Evolutionary conservation across 2,797 vertebrate genomes (phyloP), one percentile per base, ranked within the genome.

Genomic region (Coranthus polyacanthus): DNA sequence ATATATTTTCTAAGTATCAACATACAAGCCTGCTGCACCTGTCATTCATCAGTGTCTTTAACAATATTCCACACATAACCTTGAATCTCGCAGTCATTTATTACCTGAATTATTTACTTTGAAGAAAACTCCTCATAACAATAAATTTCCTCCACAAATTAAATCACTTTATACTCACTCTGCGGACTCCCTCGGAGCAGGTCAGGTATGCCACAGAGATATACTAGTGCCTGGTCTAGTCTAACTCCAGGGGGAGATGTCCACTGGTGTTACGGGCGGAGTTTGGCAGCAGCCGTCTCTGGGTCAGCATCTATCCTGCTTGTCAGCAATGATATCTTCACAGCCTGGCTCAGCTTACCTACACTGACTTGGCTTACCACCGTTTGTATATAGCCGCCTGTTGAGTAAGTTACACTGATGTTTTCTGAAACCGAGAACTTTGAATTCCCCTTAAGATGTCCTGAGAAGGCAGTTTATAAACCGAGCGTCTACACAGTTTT

Each of bases 221-320:
- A 26, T 29, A 47, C 49, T 38, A 18, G 29, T 16, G 17, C n/a
- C 1, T 8, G 50, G 46, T 61, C 34, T 37, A 32, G 64, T 68
- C 9, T 50, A 64, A 36, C 57, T 63, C 36, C 24, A 34, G 18
- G 41, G 29, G 44, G 51, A 60, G 45, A 61, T 60, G 68, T 58
- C 21, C 37, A 15, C 47, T 15, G 70, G 64, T 18, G 59, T 73
- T 56, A 51, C 18, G 12, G 87, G 88, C 49, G 83, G 83, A 50
- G 81, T 70, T 75, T 83, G 81, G 82, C 81, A 72, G 69, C 57
- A 47, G 44, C 3, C 21, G 3, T 63, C 56, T 62, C 12, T 59
- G 47, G 67, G 84, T 83, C 81, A 85, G 84, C 86, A 86, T 83
- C 70, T 83, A 68, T 85, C 76, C 63, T 84, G 75, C 83, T 50